These are phyloP conservation scores for Cephus runcator DNA, from an alignment of 2,888 invertebrate species.

Conservation along the genomic window DNA sequence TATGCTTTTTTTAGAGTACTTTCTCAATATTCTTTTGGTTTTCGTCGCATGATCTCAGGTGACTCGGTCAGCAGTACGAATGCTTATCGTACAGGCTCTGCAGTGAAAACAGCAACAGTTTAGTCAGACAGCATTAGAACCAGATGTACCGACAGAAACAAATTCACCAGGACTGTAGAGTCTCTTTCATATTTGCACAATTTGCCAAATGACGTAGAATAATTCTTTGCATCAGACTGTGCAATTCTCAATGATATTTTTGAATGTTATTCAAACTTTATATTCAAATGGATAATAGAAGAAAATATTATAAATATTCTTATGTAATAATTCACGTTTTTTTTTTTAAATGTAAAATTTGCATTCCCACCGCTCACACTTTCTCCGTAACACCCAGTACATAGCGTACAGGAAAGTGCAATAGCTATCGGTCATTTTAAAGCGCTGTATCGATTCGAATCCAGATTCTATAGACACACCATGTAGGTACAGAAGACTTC, in stretches of 20 bases:
- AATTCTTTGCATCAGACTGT: not conserved
- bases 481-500: constrained; percentile 6
- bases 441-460: constrained; percentile 52
- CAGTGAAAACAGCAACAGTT: not conserved
- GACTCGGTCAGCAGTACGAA: not conserved
- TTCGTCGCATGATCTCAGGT: not conserved
- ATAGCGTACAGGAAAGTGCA: not conserved
- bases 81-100: not conserved
- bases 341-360: not conserved
- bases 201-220: not conserved
- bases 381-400: not conserved
- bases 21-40: not conserved
- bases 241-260: not conserved
- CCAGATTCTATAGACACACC: constrained; percentile 38
- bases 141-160: not conserved
- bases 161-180: not conserved
- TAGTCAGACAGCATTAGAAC: not conserved
- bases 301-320: not conserved
- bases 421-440: constrained; percentile 37
- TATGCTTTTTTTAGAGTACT: not conserved
- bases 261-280: not conserved
- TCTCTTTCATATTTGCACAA: not conserved
- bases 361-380: not conserved
- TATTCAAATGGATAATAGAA: not conserved
- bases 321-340: not conserved